Evolutionary conservation across 2,113 vertebrate species (phyloP).

Genomic region (Ochotona curzoniae): DNA sequence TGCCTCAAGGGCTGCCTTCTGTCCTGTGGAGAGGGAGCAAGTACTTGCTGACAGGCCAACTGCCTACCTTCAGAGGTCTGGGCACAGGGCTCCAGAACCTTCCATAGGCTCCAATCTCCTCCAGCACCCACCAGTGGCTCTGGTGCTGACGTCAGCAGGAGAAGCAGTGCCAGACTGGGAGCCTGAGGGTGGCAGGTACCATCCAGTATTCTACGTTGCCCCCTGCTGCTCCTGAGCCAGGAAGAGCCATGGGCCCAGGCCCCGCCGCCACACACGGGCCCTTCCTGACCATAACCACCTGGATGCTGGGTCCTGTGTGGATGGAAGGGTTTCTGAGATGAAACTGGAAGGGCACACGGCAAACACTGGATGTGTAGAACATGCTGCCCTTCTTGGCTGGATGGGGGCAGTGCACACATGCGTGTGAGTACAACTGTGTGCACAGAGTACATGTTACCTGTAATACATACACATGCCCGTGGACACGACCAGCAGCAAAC

Average conservation of each 20-base stretch:
- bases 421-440: too few species aligned
- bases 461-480: too few species aligned
- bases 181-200: conserved; percentile 87
- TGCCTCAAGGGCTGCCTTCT: background rate
- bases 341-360: background rate
- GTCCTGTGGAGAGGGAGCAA: background rate
- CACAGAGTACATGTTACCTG: too few species aligned
- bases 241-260: too few species aligned
- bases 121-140: background rate
- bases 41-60: background rate
- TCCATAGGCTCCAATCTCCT: background rate
- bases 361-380: background rate
- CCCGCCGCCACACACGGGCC: too few species aligned
- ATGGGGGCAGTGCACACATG: background rate
- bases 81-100: background rate
- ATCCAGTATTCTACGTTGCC: conserved; percentile 77
- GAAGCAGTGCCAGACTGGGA: background rate
- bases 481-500: too few species aligned
- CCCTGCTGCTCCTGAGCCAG: too few species aligned
- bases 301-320: background rate
- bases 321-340: background rate
- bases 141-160: background rate
- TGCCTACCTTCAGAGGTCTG: background rate
- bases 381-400: background rate
- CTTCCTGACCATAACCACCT: too few species aligned